Evolutionary conservation across 2,797 vertebrate genomes (phyloP), one percentile per base, ranked within the genome.

Genomic region (Monodelphis domestica): DNA sequence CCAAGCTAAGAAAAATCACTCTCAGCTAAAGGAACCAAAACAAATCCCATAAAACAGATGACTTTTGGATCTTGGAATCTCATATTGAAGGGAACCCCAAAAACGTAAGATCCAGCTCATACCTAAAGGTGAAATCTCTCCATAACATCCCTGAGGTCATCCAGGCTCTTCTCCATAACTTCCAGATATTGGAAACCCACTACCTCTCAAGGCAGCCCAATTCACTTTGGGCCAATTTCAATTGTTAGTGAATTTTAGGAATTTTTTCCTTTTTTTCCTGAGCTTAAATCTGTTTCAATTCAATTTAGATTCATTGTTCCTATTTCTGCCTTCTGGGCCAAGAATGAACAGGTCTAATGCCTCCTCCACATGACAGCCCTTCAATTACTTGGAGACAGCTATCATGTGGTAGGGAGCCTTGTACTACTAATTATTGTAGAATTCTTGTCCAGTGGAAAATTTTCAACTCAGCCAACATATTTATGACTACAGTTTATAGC

Each of bases 391-490:
- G 70, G 70, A 84, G 70, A 84, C 70, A 84, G 70, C 7, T 17
- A 84, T 84, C 70, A 84, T 84, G 70, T 84, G 70, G 70, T 26
- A 84, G 70, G 1, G 38, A 84, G 38, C 7, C 38, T 84, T 84
- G 50, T 53, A 53, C 87, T 88, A 52, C 87, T 88, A 88, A 88
- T 52, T 88, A 88, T 88, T 53, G 38, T 53, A 88, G 51, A 88
- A 53, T 6, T 6, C 29, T 88, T 88, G 87, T 84, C 87, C 53
- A n/a, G 52, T 88, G 87, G 87, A 94, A 91, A 91, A 90, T 90
- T 52, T n/a, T 45, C 12, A 91, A 78, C 78, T 89, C 90, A 96
- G 56, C 89, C 95, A 90, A 93, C 89, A 90, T 59, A 89, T 90
- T 95, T 95, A 56, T 45, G 91, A 30, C 29, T 93, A 2, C 21